Conservation (phyloP, 2,113 vertebrate genomes). For the Carassius gibelio region DNA sequence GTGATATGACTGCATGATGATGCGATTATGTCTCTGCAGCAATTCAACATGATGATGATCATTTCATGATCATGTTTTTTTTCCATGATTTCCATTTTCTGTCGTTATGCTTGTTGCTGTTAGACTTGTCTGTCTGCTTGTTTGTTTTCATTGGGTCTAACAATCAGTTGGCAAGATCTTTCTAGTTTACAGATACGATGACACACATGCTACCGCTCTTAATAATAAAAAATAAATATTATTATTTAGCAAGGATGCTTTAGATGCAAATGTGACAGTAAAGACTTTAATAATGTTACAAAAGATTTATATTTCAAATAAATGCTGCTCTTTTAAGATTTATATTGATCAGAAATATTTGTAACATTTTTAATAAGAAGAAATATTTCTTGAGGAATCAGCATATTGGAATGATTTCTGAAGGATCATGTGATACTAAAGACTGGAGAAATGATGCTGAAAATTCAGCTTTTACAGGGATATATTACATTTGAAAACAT, state of each 20-base stretch:
- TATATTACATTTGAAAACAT: background rate
- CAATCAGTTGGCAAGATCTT: background rate
- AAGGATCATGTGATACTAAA: background rate
- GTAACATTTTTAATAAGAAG: background rate
- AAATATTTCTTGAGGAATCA: background rate
- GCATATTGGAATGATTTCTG: background rate
- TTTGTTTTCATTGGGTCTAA: background rate
- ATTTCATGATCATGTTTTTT: background rate
- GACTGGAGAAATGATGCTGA: background rate
- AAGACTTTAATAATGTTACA: background rate
- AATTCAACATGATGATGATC: background rate
- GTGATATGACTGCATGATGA: conserved; percentile 3
- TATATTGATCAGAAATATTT: background rate
- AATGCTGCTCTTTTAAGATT: background rate
- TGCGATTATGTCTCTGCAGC: background rate
- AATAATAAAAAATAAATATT: background rate
- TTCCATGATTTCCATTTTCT: background rate
- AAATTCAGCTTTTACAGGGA: background rate
- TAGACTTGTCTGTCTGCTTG: background rate
- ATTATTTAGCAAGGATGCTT: background rate
- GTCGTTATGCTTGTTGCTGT: background rate
- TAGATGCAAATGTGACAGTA: background rate
- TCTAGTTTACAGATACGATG: background rate
- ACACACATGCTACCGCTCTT: background rate
- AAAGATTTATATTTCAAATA: background rate